Base-by-base conservation (phyloP, 2,797 vertebrate genomes). In the Notolepis coatsorum region DNA sequence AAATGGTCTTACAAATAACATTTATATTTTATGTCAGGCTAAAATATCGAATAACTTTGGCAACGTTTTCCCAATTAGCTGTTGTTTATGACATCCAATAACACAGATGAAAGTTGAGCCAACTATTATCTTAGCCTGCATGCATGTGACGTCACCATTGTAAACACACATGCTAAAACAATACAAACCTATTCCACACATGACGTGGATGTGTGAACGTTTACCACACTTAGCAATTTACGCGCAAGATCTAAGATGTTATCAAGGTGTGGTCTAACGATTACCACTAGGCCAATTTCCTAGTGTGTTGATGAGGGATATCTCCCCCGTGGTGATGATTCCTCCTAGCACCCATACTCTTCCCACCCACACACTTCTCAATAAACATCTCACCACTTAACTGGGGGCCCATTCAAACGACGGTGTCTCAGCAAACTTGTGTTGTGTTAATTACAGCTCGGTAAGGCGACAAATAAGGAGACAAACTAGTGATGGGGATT, bases 311-410 rank as follows among this genome's bases (percentile, higher is more conserved):
- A 80, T 82, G 77, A 78, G 63, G 84, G 77, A 81, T 80, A 76
- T 87, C 76, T 90, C 79, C 88, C 73, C 75, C 72, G 88, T 48
- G 85, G 91, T 87, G 91, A 86, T 87, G 82, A 88, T 88, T 89
- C 82, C 82, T 68, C 20, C 63, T 84, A 79, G 75, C 81, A 67
- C 83, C 79, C 87, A 82, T 67, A 54, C 83, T 77, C 79, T 73
- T n/a, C n/a, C n/a, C n/a, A n/a, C n/a, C n/a, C n/a, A n/a, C n/a
- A 77, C 80, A 80, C 66, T 53, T 70, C 64, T 71, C 79, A 93
- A 92, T 94, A 89, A 88, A 92, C 91, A 93, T 91, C 62, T 78
- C 76, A 53, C 41, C 54, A 74, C 85, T 84, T 72, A 77, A 65
- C 71, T 52, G 51, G 55, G 65, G 68, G 65, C 56, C 63, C 7